Evolutionary conservation across 2,797 vertebrate genomes (phyloP).

Genomic region (Sebastolobus altivelis): DNA sequence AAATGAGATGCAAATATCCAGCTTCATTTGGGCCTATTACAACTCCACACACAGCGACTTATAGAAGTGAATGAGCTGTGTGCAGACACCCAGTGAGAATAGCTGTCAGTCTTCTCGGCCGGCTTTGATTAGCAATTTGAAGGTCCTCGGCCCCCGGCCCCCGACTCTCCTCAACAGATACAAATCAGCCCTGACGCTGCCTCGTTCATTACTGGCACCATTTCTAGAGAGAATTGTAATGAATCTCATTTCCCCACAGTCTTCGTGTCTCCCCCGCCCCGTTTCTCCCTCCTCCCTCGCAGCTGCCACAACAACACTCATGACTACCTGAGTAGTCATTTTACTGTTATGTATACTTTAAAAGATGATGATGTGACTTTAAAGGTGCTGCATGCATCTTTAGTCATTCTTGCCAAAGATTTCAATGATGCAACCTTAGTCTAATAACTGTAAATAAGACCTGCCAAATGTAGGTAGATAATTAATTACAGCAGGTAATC

Average conservation of each 20-base stretch:
- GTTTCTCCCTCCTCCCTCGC: neutral
- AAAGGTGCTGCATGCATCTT: neutral
- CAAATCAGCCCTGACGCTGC: slow-evolving; percentile 65
- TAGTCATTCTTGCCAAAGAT: neutral
- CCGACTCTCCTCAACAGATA: slow-evolving; percentile 58
- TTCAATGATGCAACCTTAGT: neutral
- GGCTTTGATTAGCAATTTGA: slow-evolving; percentile 73
- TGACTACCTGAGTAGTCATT: neutral
- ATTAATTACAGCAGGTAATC: neutral
- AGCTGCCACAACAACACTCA: neutral
- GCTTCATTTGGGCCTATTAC: slow-evolving; percentile 74
- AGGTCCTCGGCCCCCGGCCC: slow-evolving; percentile 42
- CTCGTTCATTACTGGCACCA: slow-evolving; percentile 53
- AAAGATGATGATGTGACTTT: neutral
- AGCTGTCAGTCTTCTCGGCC: slow-evolving; percentile 69
- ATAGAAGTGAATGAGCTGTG: slow-evolving; percentile 45
- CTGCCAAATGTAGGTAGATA: neutral
- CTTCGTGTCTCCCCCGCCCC: neutral
- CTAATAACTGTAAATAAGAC: neutral
- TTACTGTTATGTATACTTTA: neutral
- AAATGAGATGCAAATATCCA: slow-evolving; percentile 79
- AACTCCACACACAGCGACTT: slow-evolving; percentile 44
- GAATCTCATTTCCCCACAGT: slow-evolving; percentile 63
- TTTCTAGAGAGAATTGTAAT: slow-evolving; percentile 62
- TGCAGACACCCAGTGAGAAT: slow-evolving; percentile 64